Percentiles rank a stretch among this genome's conserved stretches.
phyloP scores from a whole-genome alignment of 2,888 invertebrate genomes.

The Cetonia aurata region DNA sequence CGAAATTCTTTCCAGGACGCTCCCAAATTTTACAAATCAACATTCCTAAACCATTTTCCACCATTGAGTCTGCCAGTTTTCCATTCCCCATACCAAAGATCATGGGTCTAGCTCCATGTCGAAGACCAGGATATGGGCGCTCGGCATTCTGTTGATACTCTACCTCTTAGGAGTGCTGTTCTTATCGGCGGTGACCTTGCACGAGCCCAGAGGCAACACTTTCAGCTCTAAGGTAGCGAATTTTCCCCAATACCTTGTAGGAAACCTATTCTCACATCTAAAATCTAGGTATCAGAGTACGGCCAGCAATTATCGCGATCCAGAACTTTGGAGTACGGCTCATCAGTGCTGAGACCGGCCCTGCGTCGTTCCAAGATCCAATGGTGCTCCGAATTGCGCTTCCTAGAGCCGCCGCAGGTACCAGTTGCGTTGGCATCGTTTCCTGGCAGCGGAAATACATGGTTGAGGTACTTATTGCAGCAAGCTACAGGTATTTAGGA shows the following conservation, averaged over 20 bases:
- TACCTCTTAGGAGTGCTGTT: constrained; percentile 66
- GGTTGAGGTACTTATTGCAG: constrained; percentile 83
- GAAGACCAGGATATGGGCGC: constrained; percentile 65
- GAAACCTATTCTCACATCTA: neutral
- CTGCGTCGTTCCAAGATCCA: constrained; percentile 62
- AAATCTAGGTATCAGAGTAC: constrained; percentile 46
- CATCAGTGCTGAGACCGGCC: constrained; percentile 59
- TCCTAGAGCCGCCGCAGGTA: constrained; percentile 66
- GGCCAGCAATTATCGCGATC: constrained; percentile 43
- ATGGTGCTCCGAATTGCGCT: constrained; percentile 71
- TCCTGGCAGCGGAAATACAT: constrained; percentile 89
- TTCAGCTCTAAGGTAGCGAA: constrained; percentile 50
- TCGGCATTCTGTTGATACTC: constrained; percentile 63
- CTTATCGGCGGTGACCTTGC: constrained; percentile 66
- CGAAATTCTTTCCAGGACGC: too few species aligned
- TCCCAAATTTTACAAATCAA: too few species aligned
- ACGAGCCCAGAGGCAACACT: constrained; percentile 59
- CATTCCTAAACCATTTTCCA: too few species aligned
- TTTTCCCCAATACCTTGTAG: constrained; percentile 16
- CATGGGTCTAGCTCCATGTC: constrained; percentile 53
- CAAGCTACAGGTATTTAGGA: constrained; percentile 76
- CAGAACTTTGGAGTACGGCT: constrained; percentile 57
- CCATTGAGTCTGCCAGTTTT: neutral
- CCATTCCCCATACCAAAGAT: neutral
- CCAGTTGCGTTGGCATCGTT: constrained; percentile 80